These are phyloP conservation scores for Pachycephus smyrnensis DNA, from an alignment of 2,888 invertebrate species.

Conservation along the genomic window DNA sequence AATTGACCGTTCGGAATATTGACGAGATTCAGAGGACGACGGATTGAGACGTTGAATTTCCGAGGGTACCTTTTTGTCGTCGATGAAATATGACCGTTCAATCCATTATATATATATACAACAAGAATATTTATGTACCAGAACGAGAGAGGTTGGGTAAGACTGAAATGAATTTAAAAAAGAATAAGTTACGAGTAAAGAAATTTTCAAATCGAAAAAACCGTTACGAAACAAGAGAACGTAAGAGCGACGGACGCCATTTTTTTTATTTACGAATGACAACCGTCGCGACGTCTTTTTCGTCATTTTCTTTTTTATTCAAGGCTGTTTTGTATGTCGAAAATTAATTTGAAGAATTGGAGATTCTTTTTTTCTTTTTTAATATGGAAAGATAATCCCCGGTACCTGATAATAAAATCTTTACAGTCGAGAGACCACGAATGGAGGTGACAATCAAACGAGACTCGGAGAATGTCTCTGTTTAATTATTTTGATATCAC, in stretches of 20 bases:
- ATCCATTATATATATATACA: not conserved
- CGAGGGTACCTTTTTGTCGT: slow-evolving; percentile 37
- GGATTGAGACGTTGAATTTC: slow-evolving; percentile 60
- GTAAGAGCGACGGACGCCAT: not conserved
- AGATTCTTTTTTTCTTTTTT: not conserved
- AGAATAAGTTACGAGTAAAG: too few species aligned
- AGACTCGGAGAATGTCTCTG: not conserved
- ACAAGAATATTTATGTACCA: slow-evolving; percentile 50
- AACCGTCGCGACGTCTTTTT: not conserved
- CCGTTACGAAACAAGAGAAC: slow-evolving; percentile 4
- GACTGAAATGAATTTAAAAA: too few species aligned
- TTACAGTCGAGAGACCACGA: not conserved
- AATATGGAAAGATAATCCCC: not conserved
- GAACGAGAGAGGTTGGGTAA: not conserved
- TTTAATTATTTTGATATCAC: not conserved
- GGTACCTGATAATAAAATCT: not conserved
- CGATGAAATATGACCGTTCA: slow-evolving; percentile 55
- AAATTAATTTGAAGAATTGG: not conserved
- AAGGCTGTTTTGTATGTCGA: not conserved
- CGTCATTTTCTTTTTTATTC: not conserved
- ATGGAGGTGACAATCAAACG: not conserved
- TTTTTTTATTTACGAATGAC: not conserved
- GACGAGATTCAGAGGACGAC: slow-evolving; percentile 54
- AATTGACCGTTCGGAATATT: slow-evolving; percentile 59
- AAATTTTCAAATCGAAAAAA: slow-evolving; percentile 12